Evolutionary conservation across 2,113 vertebrate genomes (phyloP).

Genomic region (Elgaria multicarinata): DNA sequence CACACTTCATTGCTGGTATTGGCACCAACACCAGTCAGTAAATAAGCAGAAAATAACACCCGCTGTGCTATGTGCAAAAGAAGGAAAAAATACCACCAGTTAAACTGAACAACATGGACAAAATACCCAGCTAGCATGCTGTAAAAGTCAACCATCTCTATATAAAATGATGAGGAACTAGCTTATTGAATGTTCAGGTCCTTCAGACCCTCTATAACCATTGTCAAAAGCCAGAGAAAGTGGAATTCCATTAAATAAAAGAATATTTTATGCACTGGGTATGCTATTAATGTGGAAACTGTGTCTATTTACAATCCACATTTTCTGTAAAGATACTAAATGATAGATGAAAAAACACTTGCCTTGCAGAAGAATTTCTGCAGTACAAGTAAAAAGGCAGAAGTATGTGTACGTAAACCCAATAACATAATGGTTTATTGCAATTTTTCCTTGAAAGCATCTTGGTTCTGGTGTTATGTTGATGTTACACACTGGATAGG

Average conservation of each 20-base stretch:
- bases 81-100: background rate
- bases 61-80: conserved; percentile 10
- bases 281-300: background rate
- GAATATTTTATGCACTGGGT: background rate
- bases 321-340: background rate
- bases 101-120: conserved; percentile 10
- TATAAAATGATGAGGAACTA: background rate
- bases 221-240: background rate
- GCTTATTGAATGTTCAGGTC: background rate
- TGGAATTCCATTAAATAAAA: background rate
- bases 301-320: background rate
- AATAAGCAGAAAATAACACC: conserved; percentile 35
- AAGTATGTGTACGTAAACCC: background rate
- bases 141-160: background rate
- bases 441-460: background rate
- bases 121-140: background rate
- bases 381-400: background rate
- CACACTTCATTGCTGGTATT: conserved; percentile 7
- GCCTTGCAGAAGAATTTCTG: background rate
- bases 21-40: conserved; percentile 13
- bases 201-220: background rate
- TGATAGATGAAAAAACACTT: background rate
- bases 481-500: background rate
- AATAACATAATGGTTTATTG: background rate
- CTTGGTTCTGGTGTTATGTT: background rate